phyloP scores from a whole-genome alignment of 2,797 vertebrate genomes.

The Anableps anableps region DNA sequence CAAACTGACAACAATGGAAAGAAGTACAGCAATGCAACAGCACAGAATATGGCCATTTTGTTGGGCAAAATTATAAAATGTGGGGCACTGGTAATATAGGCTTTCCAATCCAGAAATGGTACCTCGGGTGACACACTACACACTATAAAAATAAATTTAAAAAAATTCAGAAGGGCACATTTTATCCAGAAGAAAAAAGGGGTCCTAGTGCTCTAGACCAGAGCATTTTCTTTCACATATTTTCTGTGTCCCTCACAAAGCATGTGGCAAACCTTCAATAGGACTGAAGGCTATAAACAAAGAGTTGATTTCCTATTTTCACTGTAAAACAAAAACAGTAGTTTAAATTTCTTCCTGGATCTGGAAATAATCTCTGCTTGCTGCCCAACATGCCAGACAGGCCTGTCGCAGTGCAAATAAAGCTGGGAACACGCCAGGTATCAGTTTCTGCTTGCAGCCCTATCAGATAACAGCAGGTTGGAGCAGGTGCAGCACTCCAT shows the following conservation, averaged over 20 bases:
- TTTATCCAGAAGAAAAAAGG: no score
- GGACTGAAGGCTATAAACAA: not conserved
- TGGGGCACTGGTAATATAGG: no score
- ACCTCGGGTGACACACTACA: no score
- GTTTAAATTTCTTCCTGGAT: slow-evolving; percentile 22
- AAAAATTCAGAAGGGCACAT: no score
- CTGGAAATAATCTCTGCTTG: slow-evolving; percentile 16
- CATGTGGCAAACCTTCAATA: not conserved
- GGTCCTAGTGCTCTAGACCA: not conserved
- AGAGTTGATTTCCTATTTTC: not conserved
- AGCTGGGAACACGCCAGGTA: not conserved
- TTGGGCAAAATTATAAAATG: no score
- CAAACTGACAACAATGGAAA: no score
- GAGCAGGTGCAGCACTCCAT: not conserved
- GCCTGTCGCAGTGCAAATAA: slow-evolving; percentile 8
- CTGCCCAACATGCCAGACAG: slow-evolving; percentile 10
- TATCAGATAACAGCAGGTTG: slow-evolving; percentile 32
- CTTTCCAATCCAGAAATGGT: no score
- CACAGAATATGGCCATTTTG: no score
- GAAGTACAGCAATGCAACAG: no score
- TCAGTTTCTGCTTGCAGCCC: slow-evolving; percentile 5
- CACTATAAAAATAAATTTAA: no score
- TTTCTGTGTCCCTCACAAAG: not conserved
- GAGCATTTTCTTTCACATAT: not conserved
- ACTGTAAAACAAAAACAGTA: slow-evolving; percentile 5